Evolutionary conservation across 1,140 invertebrate species (phyloP).

Genomic region (Lanistes nyassanus): DNA sequence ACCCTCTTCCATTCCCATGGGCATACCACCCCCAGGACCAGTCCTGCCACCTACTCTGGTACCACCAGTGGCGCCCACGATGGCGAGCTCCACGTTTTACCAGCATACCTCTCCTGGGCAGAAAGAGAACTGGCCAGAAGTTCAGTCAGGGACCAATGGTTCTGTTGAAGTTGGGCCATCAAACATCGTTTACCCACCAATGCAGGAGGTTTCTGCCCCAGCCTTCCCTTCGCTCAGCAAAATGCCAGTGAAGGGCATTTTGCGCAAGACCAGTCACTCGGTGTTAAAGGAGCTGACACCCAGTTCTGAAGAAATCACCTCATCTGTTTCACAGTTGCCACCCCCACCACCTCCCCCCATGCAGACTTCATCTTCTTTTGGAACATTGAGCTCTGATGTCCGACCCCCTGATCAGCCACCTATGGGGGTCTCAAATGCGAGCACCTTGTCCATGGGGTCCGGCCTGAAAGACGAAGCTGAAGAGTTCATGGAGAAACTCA

Average conservation of each 20-base stretch:
- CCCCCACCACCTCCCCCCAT: slow-evolving; percentile 28
- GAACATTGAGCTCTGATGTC: neutral
- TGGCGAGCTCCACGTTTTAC: slow-evolving; percentile 21
- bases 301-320: slow-evolving; percentile 16
- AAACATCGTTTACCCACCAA: slow-evolving; percentile 17
- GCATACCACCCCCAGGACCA: slow-evolving; percentile 29
- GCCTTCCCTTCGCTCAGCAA: slow-evolving; percentile 16
- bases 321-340: slow-evolving; percentile 25
- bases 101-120: slow-evolving; percentile 32
- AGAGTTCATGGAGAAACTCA: slow-evolving; percentile 54
- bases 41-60: slow-evolving; percentile 20
- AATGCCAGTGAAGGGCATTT: slow-evolving; percentile 36
- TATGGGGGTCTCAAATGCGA: neutral
- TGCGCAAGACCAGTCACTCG: slow-evolving; percentile 36
- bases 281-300: slow-evolving; percentile 42
- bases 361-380: slow-evolving; percentile 16
- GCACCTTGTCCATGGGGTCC: neutral
- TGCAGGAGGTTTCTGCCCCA: slow-evolving; percentile 18
- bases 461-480: slow-evolving; percentile 35
- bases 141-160: neutral
- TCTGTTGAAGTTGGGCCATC: slow-evolving; percentile 7
- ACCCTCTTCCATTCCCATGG: slow-evolving; percentile 16
- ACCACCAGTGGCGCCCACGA: slow-evolving; percentile 9
- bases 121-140: slow-evolving; percentile 36
- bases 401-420: neutral